Evolutionary conservation across 92 coral and sea anemone genomes (phyloP).

Genomic region (Siderastrea siderea): DNA sequence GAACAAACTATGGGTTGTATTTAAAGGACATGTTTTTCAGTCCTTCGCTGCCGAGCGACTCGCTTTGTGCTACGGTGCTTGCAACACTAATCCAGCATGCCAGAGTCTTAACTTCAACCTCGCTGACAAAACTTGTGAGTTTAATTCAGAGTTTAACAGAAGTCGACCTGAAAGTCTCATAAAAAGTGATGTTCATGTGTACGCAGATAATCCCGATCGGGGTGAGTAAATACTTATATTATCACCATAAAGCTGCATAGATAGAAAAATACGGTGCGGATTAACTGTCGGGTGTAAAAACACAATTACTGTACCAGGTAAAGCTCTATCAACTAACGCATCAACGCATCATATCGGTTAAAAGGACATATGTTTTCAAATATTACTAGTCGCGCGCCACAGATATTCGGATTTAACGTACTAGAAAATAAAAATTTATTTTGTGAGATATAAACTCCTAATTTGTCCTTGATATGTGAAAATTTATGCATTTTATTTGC

Average conservation of each 20-base stretch:
- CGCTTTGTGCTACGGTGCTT: conserved; percentile 21
- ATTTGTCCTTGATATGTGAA: no score
- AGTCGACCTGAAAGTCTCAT: conserved; percentile 22
- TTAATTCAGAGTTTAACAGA: conserved; percentile 11
- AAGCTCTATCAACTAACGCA: no score
- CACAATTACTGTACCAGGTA: no score
- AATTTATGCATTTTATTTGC: no score
- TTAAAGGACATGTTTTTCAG: conserved; percentile 20
- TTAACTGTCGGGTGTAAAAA: no score
- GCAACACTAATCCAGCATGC: conserved; percentile 16
- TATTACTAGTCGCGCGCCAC: no score
- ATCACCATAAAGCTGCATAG: not conserved
- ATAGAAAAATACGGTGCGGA: no score
- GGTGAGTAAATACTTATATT: not conserved
- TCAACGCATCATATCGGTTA: no score
- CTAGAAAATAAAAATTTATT: no score
- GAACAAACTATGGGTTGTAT: conserved; percentile 5
- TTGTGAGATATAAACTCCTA: no score
- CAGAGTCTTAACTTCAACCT: conserved; percentile 41
- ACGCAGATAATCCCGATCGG: conserved; percentile 39
- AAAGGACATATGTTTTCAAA: no score
- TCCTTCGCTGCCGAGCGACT: conserved; percentile 12
- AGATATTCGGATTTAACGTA: no score
- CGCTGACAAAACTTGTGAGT: conserved; percentile 1
- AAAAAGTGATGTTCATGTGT: conserved; percentile 5